Conservation (phyloP, 2,113 vertebrate genomes). For the Erinaceus europaeus region DNA sequence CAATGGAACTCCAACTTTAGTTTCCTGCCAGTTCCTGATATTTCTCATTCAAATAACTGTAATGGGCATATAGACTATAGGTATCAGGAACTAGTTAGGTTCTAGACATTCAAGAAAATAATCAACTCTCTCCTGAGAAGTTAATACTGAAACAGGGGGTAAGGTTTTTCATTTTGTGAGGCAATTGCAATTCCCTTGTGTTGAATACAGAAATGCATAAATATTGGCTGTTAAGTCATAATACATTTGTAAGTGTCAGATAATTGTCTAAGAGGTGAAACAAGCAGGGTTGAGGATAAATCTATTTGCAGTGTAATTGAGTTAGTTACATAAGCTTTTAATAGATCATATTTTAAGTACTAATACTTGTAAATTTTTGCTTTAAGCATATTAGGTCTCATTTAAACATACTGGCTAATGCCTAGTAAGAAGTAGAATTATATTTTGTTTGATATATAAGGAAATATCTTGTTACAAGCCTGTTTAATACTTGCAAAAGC, state of each 20-base stretch:
- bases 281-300: constrained; percentile 65
- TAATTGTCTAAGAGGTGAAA: constrained; percentile 69
- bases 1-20: too few species aligned
- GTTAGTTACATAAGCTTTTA: constrained; percentile 72
- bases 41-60: neutral
- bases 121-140: neutral
- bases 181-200: constrained; percentile 23
- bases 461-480: constrained; percentile 77
- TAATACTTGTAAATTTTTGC: constrained; percentile 71
- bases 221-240: constrained; percentile 47
- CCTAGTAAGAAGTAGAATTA: constrained; percentile 73
- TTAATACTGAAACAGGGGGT: neutral
- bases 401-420: constrained; percentile 63
- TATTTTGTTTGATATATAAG: constrained; percentile 74
- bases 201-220: constrained; percentile 35
- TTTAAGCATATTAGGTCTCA: constrained; percentile 76
- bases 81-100: neutral
- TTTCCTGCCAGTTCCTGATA: neutral
- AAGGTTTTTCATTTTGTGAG: neutral
- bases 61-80: neutral
- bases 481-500: constrained; percentile 67
- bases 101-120: neutral
- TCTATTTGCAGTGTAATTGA: constrained; percentile 65
- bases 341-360: constrained; percentile 74
- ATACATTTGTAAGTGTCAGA: constrained; percentile 51